A percentile compares a stretch with the other conserved stretches of the same genome.
These are phyloP conservation scores for Struthio camelus DNA, from an alignment of 2,113 vertebrate genomes.

Conservation along the genomic window DNA sequence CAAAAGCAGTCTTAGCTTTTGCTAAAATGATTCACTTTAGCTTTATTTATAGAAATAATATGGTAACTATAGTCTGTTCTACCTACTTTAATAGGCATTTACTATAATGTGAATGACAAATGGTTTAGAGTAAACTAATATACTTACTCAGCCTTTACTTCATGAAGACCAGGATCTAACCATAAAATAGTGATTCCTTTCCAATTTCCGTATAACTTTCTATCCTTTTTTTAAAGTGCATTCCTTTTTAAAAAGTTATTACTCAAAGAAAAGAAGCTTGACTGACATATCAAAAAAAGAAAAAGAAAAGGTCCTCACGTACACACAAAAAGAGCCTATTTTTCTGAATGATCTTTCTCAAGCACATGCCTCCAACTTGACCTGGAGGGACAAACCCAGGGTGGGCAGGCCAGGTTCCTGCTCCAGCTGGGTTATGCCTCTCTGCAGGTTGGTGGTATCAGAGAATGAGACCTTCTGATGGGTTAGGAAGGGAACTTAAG, in stretches of 20 bases:
- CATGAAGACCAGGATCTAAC: not conserved
- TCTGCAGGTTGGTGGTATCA: not conserved
- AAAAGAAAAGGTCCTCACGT: not conserved
- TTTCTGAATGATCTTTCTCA: not conserved
- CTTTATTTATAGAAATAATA: not conserved
- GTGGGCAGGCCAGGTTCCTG: accelerated
- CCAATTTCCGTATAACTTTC: not conserved
- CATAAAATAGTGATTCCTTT: not conserved
- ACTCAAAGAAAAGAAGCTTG: not conserved
- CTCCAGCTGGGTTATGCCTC: not conserved
- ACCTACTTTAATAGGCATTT: not conserved
- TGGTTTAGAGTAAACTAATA: not conserved
- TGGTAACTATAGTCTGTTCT: not conserved
- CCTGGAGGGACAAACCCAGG: not conserved
- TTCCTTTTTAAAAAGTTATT: not conserved
- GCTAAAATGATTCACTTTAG: not conserved
- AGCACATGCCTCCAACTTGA: not conserved
- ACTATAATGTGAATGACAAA: not conserved
- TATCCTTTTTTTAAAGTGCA: not conserved
- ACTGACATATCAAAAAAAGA: not conserved
- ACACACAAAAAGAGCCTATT: not conserved
- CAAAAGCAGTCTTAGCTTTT: not conserved
- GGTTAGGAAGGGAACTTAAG: not conserved
- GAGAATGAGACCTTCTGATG: not conserved
- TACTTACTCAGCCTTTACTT: not conserved